phyloP scores from a whole-genome alignment of 1,140 invertebrate genomes.

The Hyles euphorbiae region DNA sequence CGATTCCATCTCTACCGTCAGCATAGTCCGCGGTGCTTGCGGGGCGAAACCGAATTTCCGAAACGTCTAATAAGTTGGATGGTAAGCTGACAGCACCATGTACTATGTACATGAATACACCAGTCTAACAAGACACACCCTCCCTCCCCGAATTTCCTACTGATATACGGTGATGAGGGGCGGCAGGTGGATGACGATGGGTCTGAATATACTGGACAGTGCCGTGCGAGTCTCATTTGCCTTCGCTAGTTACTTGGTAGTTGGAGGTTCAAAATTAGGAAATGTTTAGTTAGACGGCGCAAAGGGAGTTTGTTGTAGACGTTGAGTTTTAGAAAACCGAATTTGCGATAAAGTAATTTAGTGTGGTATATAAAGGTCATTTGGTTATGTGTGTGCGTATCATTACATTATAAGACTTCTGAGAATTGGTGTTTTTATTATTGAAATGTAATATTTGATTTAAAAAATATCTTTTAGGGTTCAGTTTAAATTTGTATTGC shows the following conservation, averaged over 20 bases:
- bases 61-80: conserved; percentile 73
- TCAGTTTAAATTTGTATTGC: too few relatives aligned
- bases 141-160: conserved; percentile 11
- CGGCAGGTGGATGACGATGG: conserved; percentile 20
- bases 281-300: conserved; percentile 45
- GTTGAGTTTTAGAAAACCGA: conserved; percentile 14
- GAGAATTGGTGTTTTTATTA: too few relatives aligned
- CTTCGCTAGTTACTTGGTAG: conserved; percentile 40
- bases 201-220: conserved; percentile 32
- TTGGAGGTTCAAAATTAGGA: conserved; percentile 43
- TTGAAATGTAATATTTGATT: not conserved
- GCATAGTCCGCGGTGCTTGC: conserved; percentile 51
- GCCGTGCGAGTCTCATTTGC: conserved; percentile 47
- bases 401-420: too few relatives aligned
- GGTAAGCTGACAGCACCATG: conserved; percentile 61
- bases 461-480: not conserved
- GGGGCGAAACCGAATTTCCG: conserved; percentile 69
- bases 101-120: conserved; percentile 52
- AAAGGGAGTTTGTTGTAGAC: conserved; percentile 17
- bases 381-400: too few relatives aligned
- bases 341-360: conserved; percentile 2
- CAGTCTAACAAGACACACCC: conserved; percentile 33
- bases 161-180: not conserved
- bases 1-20: conserved; percentile 29
- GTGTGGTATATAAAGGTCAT: conserved; percentile 1